A percentile compares a stretch with the other conserved stretches of the same genome.
phyloP scores from a whole-genome alignment of 2,797 vertebrate genomes.

The Tokudaia tokunoshimensis region DNA sequence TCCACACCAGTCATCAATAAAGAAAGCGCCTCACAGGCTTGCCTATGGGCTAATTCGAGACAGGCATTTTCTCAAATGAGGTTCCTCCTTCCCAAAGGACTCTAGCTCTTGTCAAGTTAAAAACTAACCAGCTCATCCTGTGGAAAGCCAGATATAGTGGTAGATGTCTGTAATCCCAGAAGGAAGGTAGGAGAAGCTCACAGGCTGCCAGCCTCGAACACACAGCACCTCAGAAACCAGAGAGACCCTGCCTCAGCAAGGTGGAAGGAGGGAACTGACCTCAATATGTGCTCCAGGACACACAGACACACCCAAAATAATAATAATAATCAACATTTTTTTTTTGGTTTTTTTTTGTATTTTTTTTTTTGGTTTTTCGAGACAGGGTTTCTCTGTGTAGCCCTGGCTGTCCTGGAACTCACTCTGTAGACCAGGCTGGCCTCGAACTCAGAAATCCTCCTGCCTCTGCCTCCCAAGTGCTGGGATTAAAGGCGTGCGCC shows the following conservation, averaged over 20 bases:
- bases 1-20: not conserved
- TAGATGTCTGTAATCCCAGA: not conserved
- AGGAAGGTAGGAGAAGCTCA: not conserved
- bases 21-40: not conserved
- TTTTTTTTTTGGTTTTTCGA: no score
- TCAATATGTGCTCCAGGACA: no score
- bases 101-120: not conserved
- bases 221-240: not conserved
- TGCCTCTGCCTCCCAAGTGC: no score
- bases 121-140: not conserved
- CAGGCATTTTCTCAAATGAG: not conserved
- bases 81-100: not conserved
- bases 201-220: not conserved
- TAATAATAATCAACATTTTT: not conserved
- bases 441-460: no score
- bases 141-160: not conserved
- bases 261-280: not conserved
- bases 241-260: not conserved
- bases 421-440: no score
- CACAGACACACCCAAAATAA: not conserved
- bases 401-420: no score
- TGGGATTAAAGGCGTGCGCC: no score
- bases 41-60: not conserved
- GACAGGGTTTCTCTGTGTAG: no score
- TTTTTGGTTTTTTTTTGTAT: no score